Evolutionary conservation across 2,888 invertebrate genomes (phyloP).

Genomic region (Isotomurus palustris): DNA sequence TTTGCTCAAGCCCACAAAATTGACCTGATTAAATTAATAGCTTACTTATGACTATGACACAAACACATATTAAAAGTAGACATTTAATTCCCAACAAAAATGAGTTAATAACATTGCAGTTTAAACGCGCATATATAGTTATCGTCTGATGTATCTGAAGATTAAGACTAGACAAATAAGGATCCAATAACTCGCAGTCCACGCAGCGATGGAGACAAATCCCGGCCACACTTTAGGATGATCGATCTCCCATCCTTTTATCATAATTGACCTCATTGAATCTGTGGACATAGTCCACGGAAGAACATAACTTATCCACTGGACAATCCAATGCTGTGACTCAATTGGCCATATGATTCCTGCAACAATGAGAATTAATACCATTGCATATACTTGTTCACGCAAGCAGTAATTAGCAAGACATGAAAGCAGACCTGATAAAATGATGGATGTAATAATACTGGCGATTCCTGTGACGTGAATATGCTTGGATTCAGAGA

Average conservation of each 20-base stretch:
- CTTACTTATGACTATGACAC: too few relatives aligned
- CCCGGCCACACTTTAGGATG: constrained; percentile 31
- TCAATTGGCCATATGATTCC: constrained; percentile 24
- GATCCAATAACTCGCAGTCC: constrained; percentile 26
- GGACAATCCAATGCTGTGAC: constrained; percentile 12
- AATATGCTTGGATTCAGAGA: background rate
- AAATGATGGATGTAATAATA: background rate
- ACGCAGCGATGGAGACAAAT: constrained; percentile 21
- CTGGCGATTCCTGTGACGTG: background rate
- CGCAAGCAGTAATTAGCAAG: background rate
- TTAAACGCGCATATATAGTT: too few relatives aligned
- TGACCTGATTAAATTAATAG: background rate
- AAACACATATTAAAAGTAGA: too few relatives aligned
- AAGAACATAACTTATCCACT: constrained; percentile 27
- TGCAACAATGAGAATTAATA: background rate
- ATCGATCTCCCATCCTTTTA: constrained; percentile 22
- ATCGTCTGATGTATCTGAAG: constrained; percentile 13
- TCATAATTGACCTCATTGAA: constrained; percentile 18
- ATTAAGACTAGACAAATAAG: constrained; percentile 25
- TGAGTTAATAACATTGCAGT: background rate
- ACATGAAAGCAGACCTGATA: background rate
- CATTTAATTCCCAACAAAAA: too few relatives aligned
- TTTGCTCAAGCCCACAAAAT: background rate
- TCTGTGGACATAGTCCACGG: constrained; percentile 20
- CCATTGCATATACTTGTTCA: background rate